Base-by-base conservation (phyloP, 1,140 invertebrate genomes). In the Carcinoscorpius rotundicauda region DNA sequence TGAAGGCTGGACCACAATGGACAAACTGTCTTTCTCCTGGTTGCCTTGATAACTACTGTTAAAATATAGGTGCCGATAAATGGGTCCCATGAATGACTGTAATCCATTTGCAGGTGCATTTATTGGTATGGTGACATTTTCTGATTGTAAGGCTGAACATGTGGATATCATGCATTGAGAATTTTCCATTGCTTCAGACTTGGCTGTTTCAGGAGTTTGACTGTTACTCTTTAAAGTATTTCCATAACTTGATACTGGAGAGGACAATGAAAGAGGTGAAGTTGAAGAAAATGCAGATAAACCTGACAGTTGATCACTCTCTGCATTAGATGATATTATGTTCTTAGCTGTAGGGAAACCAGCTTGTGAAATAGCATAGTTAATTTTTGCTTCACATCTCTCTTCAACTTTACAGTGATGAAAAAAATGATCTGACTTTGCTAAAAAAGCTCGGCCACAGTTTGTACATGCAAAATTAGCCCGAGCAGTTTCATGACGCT, bases 371-470 rank as follows among this genome's bases (percentile, higher is more conserved):
- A 60, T 59, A 10, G 66, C 64, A 11, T 59, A 60, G 6, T 61
- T 63, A 52, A 52, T 63, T 61, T 58, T n/a, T 49, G n/a, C 6
- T 6, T 10, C 60, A 51, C 49, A 9, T 10, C 49, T 9, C 10
- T 61, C 51, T 8, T 49, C 50, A 8, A 64, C 62, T n/a, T 55
- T 52, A 58, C 66, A 67, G 48, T 64, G 56, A 58, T 67, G 66
- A n/a, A 67, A 67, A 50, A 67, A 67, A 50, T 67, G 66, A 58
- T 67, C 66, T 6, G 66, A 67, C 51, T 67, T 67, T 5, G 66
- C 66, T 10, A 67, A 50, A 55, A 67, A 67, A n/a, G 66, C 64
- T 3, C 66, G 59, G 4, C 66, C 66, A 58, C 66, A 67, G n/a
- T 64, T 67, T 52, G 66, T 67, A 53, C 66, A 67, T 9, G 63